Evolutionary conservation across 2,888 invertebrate species (phyloP).

Genomic region (Rotaria macrura): DNA sequence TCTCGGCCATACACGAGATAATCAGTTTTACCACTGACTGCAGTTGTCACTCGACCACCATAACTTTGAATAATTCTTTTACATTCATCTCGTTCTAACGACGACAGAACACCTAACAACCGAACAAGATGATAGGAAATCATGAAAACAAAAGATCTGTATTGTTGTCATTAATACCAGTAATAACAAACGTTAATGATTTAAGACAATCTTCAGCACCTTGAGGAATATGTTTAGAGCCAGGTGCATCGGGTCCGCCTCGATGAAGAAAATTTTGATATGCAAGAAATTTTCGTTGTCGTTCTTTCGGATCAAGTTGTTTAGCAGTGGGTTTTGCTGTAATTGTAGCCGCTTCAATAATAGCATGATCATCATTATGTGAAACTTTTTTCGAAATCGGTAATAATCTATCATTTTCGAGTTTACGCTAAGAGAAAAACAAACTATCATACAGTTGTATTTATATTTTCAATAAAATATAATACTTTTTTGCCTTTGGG

Average conservation of each 20-base stretch:
- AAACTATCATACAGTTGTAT: too few relatives aligned
- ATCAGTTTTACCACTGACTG: constrained; percentile 64
- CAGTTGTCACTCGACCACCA: constrained; percentile 66
- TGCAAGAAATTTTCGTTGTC: background rate
- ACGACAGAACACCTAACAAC: constrained; percentile 56
- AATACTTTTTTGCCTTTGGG: background rate
- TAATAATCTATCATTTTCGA: background rate
- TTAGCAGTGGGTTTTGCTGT: background rate
- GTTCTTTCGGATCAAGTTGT: background rate
- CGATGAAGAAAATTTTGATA: background rate
- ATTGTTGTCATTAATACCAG: background rate
- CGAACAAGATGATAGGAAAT: too few relatives aligned
- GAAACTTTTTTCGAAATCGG: background rate
- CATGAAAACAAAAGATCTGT: too few relatives aligned
- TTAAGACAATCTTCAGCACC: constrained; percentile 15
- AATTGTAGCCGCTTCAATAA: background rate
- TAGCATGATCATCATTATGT: background rate
- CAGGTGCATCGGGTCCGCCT: background rate
- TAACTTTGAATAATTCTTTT: constrained; percentile 63
- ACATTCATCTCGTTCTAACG: constrained; percentile 71
- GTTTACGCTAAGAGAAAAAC: background rate
- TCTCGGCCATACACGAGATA: constrained; percentile 75
- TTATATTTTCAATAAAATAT: background rate
- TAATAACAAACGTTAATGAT: constrained; percentile 23
- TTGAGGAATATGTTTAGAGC: background rate